phyloP scores from a whole-genome alignment of 2,888 invertebrate species.

The Sphinx pinastri region DNA sequence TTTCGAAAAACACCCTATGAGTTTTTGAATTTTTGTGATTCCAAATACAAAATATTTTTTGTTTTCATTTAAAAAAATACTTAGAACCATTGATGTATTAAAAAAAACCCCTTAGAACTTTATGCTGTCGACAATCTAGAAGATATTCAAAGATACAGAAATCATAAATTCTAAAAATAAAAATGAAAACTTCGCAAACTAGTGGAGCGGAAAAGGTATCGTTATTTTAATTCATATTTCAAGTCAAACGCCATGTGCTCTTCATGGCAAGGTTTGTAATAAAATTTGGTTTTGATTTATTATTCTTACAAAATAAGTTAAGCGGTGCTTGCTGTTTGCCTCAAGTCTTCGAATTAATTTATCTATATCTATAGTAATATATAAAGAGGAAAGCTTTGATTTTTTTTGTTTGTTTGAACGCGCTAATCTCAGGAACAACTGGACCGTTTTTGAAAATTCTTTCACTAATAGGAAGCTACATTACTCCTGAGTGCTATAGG shows the following conservation, averaged over 20 bases:
- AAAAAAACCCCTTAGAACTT: not conserved
- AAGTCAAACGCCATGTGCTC: slow-evolving; percentile 53
- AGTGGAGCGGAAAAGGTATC: slow-evolving; percentile 28
- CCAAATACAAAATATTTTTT: too few species aligned
- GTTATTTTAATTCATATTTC: slow-evolving; percentile 58
- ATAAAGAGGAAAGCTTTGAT: too few species aligned
- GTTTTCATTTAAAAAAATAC: not conserved
- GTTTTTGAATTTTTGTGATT: too few species aligned
- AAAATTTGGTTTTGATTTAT: slow-evolving; percentile 43
- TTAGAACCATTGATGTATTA: too few species aligned
- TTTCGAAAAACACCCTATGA: too few species aligned
- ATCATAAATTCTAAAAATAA: not conserved
- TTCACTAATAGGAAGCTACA: too few species aligned
- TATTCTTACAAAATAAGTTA: slow-evolving; percentile 9
- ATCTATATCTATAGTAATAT: too few species aligned
- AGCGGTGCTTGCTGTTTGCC: not conserved
- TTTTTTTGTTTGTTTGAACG: too few species aligned
- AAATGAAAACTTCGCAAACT: slow-evolving; percentile 11
- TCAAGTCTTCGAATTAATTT: not conserved
- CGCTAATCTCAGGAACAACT: too few species aligned
- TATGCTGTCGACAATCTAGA: not conserved
- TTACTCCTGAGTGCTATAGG: too few species aligned
- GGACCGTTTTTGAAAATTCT: too few species aligned
- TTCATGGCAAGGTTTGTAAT: slow-evolving; percentile 46
- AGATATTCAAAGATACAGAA: not conserved